Evolutionary conservation across 1,140 invertebrate species (phyloP).

Genomic region (Cherax destructor): DNA sequence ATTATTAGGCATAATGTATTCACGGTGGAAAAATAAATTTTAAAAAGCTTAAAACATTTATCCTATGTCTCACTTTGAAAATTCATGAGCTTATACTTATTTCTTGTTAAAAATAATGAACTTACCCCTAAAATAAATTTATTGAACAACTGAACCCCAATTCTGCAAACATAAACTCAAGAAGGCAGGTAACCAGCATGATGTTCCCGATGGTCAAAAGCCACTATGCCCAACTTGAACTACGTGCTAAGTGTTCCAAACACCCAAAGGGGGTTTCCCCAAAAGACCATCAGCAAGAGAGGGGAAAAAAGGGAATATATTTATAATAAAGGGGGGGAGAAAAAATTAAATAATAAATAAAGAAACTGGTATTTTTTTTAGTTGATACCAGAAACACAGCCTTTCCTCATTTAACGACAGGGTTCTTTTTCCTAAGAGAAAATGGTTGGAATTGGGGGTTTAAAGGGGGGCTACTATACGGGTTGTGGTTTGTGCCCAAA

Average conservation of each 20-base stretch:
- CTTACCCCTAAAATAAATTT: conserved; percentile 7
- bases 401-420: no score
- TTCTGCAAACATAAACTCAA: conserved; percentile 99
- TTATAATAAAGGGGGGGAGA: neutral
- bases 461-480: no score
- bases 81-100: conserved; percentile 15
- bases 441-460: no score
- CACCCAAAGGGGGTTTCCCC: no score
- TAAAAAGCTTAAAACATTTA: no score
- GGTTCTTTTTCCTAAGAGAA: no score
- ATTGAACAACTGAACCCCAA: conserved; percentile 99
- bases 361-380: neutral
- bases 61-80: conserved; percentile 36
- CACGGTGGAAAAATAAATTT: no score
- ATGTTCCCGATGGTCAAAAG: conserved; percentile 99
- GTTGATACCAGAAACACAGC: no score
- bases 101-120: neutral
- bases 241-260: conserved; percentile 87
- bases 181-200: conserved; percentile 98
- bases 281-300: neutral
- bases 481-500: no score
- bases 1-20: no score
- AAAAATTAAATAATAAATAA: neutral
- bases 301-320: neutral
- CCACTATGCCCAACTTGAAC: conserved; percentile 99